Conservation (phyloP, 2,888 invertebrate genomes). For the Apomyelois bistriatella region DNA sequence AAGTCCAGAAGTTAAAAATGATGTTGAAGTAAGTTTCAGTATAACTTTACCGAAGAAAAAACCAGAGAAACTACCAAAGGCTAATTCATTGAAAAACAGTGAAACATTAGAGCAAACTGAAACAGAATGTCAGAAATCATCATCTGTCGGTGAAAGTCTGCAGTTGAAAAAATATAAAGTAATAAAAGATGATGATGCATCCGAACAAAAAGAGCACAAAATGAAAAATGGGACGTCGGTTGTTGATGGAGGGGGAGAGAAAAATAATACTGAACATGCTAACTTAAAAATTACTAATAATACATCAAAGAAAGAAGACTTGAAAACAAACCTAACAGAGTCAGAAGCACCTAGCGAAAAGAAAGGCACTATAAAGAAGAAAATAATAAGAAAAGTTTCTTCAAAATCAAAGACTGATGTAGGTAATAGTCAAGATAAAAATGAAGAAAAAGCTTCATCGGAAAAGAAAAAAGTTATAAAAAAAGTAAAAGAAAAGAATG, state of each 20-base stretch:
- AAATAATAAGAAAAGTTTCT: slow-evolving; percentile 67
- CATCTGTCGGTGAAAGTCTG: slow-evolving; percentile 36
- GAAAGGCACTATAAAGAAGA: slow-evolving; percentile 68
- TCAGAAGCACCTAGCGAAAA: slow-evolving; percentile 47
- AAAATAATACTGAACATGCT: slow-evolving; percentile 35
- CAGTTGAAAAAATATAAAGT: slow-evolving; percentile 63
- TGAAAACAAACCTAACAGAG: slow-evolving; percentile 40
- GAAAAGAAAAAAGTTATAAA: slow-evolving; percentile 70
- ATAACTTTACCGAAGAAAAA: slow-evolving; percentile 66
- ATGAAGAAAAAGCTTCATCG: slow-evolving; percentile 44
- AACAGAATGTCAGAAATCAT: slow-evolving; percentile 29
- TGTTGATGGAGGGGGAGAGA: slow-evolving; percentile 44
- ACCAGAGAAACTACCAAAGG: slow-evolving; percentile 32
- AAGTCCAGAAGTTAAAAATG: slow-evolving; percentile 44
- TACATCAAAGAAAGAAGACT: slow-evolving; percentile 44
- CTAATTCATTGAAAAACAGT: slow-evolving; percentile 33
- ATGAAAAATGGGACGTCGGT: slow-evolving; percentile 40
- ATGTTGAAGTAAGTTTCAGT: slow-evolving; percentile 71
- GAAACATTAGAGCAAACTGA: slow-evolving; percentile 29
- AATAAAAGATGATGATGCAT: slow-evolving; percentile 36
- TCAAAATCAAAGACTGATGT: slow-evolving; percentile 69
- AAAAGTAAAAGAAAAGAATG: slow-evolving; percentile 60
- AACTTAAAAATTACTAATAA: slow-evolving; percentile 45
- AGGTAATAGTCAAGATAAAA: slow-evolving; percentile 42
- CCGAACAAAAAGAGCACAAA: slow-evolving; percentile 36